phyloP scores from a whole-genome alignment of 2,797 vertebrate species.

The Hippopotamyrus pictus region DNA sequence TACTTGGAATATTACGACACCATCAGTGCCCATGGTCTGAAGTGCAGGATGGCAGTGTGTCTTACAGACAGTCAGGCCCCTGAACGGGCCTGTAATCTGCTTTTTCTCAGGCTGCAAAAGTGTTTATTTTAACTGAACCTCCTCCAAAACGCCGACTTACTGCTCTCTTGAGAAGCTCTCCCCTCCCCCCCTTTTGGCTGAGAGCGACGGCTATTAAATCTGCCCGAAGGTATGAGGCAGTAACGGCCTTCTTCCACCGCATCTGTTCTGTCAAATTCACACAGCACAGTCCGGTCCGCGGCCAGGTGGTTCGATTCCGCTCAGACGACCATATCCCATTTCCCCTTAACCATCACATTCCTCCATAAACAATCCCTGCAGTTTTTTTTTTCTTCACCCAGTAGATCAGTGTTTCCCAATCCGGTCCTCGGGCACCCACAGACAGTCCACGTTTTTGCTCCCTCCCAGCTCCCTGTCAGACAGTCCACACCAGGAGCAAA shows the following conservation, averaged over 20 bases:
- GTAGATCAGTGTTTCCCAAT: neutral
- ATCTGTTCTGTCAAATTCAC: slow-evolving; percentile 15
- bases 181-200: slow-evolving; percentile 19
- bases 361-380: slow-evolving; percentile 16
- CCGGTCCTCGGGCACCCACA: neutral
- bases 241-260: neutral
- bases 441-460: neutral
- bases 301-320: neutral
- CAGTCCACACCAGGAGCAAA: neutral
- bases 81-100: neutral
- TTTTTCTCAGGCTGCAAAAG: slow-evolving; percentile 12
- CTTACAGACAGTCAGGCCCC: neutral
- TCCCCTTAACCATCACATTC: slow-evolving; percentile 30
- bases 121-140: slow-evolving; percentile 20
- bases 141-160: slow-evolving; percentile 16
- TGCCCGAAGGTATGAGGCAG: neutral
- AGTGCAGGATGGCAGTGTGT: neutral
- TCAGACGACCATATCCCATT: neutral
- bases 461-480: neutral
- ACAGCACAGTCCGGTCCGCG: neutral
- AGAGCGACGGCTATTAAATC: neutral
- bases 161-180: slow-evolving; percentile 18
- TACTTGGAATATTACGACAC: neutral
- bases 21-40: neutral
- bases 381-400: neutral